Evolutionary conservation across 2,888 invertebrate species (phyloP).

Genomic region (Pammene aurita): DNA sequence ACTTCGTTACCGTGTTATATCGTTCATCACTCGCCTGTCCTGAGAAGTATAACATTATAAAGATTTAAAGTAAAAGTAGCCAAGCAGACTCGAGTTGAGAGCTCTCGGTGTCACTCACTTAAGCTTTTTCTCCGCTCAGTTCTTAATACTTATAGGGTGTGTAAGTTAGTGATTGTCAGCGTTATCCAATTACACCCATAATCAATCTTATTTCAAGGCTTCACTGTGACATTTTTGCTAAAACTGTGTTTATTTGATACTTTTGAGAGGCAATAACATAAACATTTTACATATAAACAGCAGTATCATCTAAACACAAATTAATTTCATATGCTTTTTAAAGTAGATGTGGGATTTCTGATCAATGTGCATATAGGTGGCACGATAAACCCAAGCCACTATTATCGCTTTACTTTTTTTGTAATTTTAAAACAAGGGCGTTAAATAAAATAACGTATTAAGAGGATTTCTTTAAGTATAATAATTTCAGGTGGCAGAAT

Average conservation of each 20-base stretch:
- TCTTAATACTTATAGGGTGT: slow-evolving; percentile 18
- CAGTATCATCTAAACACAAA: too few relatives aligned
- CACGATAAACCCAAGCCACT: too few relatives aligned
- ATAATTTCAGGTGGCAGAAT: neutral
- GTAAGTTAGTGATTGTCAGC: neutral
- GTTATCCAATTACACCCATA: neutral
- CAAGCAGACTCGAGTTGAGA: slow-evolving; percentile 4
- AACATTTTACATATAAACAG: too few relatives aligned
- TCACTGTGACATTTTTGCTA: neutral
- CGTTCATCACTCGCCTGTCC: neutral
- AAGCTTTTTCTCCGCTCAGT: slow-evolving; percentile 11
- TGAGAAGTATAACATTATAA: slow-evolving; percentile 13
- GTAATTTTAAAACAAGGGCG: neutral
- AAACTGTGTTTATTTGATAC: neutral
- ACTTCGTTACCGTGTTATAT: neutral
- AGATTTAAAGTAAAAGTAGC: slow-evolving; percentile 18
- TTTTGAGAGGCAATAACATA: too few relatives aligned
- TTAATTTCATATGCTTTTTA: too few relatives aligned
- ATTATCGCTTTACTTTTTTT: neutral
- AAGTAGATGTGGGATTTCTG: too few relatives aligned
- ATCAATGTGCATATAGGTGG: too few relatives aligned
- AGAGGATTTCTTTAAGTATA: neutral
- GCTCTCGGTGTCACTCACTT: slow-evolving; percentile 16
- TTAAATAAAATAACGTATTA: neutral
- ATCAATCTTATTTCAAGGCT: slow-evolving; percentile 16